A percentile compares a stretch with the other conserved stretches of the same genome.
Evolutionary conservation across 2,797 vertebrate genomes (phyloP).

Genomic region (Carapus acus): DNA sequence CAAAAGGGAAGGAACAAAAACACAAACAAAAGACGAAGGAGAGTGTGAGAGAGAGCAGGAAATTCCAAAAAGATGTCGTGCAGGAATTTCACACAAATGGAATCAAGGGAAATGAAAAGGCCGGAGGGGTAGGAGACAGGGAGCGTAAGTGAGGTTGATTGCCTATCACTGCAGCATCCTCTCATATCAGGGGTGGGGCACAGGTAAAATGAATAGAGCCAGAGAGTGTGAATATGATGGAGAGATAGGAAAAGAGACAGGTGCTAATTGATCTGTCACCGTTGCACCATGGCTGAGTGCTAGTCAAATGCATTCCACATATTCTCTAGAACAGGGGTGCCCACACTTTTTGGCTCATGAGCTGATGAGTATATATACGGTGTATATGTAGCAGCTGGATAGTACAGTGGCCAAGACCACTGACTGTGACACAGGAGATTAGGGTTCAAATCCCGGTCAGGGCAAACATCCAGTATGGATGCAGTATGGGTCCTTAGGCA

Average conservation of each 20-base stretch:
- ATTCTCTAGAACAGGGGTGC: slow-evolving; percentile 11
- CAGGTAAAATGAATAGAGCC: slow-evolving; percentile 16
- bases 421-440: too few relatives aligned
- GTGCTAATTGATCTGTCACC: slow-evolving; percentile 57
- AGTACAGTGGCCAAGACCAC: too few relatives aligned
- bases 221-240: slow-evolving; percentile 9
- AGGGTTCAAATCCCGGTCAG: too few relatives aligned
- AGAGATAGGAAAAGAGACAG: slow-evolving; percentile 28
- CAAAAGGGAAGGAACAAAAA: background rate
- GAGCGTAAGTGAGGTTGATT: slow-evolving; percentile 24
- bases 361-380: too few relatives aligned
- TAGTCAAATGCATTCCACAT: slow-evolving; percentile 10
- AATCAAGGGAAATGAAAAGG: too few relatives aligned
- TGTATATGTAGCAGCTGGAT: too few relatives aligned
- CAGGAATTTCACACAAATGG: too few relatives aligned
- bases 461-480: too few relatives aligned
- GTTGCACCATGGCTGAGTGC: slow-evolving; percentile 2
- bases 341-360: too few relatives aligned
- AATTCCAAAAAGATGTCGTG: background rate
- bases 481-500: too few relatives aligned
- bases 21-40: background rate
- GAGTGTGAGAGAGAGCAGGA: background rate
- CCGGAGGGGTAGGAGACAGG: background rate
- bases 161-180: slow-evolving; percentile 2
- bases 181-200: slow-evolving; percentile 6